Conservation (phyloP, 2,888 invertebrate genomes). For the Drosophila eohydei region DNA sequence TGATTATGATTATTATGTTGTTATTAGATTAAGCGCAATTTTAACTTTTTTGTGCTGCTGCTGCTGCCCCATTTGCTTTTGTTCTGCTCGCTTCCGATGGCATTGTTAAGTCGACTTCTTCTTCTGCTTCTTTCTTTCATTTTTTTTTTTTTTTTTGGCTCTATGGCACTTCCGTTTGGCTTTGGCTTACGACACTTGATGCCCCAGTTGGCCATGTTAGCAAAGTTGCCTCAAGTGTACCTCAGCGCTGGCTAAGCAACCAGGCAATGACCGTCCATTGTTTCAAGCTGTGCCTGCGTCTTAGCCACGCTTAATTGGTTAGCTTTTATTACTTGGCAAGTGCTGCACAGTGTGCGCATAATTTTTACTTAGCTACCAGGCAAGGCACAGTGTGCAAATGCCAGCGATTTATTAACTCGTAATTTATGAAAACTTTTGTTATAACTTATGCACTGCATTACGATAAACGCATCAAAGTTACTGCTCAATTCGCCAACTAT, state of each 20-base stretch:
- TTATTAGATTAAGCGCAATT: constrained; percentile 83
- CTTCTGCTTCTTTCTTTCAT: constrained; percentile 47
- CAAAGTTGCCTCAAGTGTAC: constrained; percentile 32
- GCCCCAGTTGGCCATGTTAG: constrained; percentile 60
- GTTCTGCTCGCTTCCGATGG: constrained; percentile 38
- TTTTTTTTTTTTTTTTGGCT: constrained; percentile 55
- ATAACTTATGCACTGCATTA: neutral
- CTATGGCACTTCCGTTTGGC: constrained; percentile 69
- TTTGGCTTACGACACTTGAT: constrained; percentile 78
- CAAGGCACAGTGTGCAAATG: constrained; percentile 24
- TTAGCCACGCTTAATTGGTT: constrained; percentile 80
- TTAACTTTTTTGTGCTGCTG: constrained; percentile 56
- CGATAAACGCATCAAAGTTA: neutral
- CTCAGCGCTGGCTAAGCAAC: constrained; percentile 21
- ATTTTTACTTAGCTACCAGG: constrained; percentile 50
- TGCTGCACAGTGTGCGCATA: constrained; percentile 59
- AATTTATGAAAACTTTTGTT: neutral
- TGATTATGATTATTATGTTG: constrained; percentile 83
- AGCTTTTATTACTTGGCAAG: constrained; percentile 79
- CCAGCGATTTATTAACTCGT: neutral
- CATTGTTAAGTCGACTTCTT: constrained; percentile 57
- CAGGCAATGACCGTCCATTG: constrained; percentile 44
- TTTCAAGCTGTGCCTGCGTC: constrained; percentile 58
- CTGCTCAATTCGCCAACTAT: neutral
- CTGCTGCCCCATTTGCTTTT: constrained; percentile 31